Evolutionary conservation across 2,113 vertebrate genomes (phyloP).

Genomic region (Brevimyrus niger): DNA sequence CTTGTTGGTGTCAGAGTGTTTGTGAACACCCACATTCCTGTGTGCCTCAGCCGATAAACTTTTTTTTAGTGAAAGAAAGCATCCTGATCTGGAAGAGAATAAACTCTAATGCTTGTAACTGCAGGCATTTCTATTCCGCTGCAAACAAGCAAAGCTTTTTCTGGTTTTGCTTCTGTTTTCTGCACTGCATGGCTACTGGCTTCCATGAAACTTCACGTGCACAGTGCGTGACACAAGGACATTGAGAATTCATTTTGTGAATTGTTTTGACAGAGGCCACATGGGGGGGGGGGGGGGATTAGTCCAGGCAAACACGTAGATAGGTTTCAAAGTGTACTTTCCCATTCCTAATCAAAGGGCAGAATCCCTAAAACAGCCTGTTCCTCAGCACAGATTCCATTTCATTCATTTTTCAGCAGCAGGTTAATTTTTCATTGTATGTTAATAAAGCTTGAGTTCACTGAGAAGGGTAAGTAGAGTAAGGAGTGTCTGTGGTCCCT

Average conservation of each 20-base stretch:
- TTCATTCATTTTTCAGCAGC: slow-evolving; percentile 55
- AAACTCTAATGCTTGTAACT: not conserved
- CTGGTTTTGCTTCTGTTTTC: not conserved
- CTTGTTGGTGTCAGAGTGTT: not conserved
- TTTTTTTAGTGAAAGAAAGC: not conserved
- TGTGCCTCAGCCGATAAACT: not conserved
- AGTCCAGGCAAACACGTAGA: not conserved
- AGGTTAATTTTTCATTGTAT: slow-evolving; percentile 56
- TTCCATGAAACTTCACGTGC: not conserved
- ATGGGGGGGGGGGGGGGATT: not conserved
- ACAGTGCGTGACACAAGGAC: not conserved
- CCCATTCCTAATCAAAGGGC: slow-evolving; percentile 38
- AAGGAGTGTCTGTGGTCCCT: slow-evolving; percentile 38
- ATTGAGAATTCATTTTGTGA: not conserved
- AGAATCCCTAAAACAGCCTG: slow-evolving; percentile 37
- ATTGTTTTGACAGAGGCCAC: too few relatives aligned
- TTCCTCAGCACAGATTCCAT: slow-evolving; percentile 43
- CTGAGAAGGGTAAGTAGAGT: slow-evolving; percentile 40
- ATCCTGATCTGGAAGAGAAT: not conserved
- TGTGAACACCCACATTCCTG: not conserved
- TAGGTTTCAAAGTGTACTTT: slow-evolving; percentile 23
- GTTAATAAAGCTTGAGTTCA: slow-evolving; percentile 53
- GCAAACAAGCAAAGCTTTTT: not conserved
- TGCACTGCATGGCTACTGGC: not conserved
- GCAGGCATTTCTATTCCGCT: not conserved